These are phyloP conservation scores for Petrocephalus microphthalmus DNA, from an alignment of 2,113 vertebrate species.

Conservation along the genomic window DNA sequence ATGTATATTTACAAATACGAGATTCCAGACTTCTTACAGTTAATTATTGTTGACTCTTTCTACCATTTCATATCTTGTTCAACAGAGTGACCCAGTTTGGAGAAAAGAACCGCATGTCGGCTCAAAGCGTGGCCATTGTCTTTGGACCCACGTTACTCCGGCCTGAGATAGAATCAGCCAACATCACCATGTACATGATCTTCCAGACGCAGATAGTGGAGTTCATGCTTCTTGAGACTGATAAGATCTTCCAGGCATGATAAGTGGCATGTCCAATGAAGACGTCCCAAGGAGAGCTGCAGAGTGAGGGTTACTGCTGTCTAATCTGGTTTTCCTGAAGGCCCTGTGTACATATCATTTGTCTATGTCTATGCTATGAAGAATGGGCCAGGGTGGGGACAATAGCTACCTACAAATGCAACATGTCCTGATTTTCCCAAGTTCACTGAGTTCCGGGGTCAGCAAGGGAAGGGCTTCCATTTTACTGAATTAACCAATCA, in stretches of 20 bases:
- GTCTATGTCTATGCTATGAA: neutral
- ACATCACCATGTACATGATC: conserved; percentile 85
- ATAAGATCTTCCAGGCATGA: conserved; percentile 53
- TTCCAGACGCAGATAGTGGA: conserved; percentile 96
- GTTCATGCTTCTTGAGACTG: conserved; percentile 75
- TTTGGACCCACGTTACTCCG: conserved; percentile 87
- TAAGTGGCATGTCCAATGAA: neutral
- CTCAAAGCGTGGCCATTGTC: conserved; percentile 85
- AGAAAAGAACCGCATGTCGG: conserved; percentile 84
- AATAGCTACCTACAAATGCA: neutral
- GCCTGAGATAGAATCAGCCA: conserved; percentile 69
- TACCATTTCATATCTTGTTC: neutral
- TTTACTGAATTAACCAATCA: neutral
- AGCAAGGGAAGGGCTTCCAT: neutral
- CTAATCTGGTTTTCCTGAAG: neutral
- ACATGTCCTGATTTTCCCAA: neutral
- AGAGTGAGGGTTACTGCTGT: neutral
- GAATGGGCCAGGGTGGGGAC: neutral
- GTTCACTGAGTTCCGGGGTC: neutral
- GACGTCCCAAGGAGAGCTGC: neutral
- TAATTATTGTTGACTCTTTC: neutral
- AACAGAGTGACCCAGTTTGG: conserved; percentile 68
- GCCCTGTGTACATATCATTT: neutral
- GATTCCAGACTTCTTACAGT: neutral
- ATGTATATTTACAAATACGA: neutral